Evolutionary conservation across 2,888 invertebrate genomes (phyloP).

Genomic region (Busseola fusca): DNA sequence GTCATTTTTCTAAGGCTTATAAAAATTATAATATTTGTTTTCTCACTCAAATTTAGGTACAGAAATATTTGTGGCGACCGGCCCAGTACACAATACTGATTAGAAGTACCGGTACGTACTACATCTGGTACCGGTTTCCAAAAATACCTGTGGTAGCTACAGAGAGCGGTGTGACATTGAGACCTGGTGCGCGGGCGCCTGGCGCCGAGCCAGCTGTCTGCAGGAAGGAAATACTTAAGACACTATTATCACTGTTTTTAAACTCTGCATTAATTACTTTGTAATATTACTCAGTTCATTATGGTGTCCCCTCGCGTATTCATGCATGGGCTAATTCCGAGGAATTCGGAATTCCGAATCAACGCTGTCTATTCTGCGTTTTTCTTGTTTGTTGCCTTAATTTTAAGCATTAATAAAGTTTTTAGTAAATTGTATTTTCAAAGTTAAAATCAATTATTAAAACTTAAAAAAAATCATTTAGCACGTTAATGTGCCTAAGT

Average conservation of each 20-base stretch:
- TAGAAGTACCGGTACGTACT: no score
- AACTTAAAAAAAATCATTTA: no score
- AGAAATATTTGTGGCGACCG: no score
- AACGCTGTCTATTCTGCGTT: not conserved
- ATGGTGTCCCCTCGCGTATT: not conserved
- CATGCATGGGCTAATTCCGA: not conserved
- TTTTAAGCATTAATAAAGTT: no score
- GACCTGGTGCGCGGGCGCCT: conserved; percentile 1
- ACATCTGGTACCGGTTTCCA: not conserved
- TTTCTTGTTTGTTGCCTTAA: not conserved
- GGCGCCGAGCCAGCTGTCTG: conserved; percentile 17
- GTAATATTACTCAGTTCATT: not conserved
- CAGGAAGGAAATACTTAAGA: conserved; percentile 26
- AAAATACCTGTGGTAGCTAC: not conserved
- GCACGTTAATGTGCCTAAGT: no score
- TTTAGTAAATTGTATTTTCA: no score
- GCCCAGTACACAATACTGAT: no score
- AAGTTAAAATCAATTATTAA: no score
- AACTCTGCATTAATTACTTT: not conserved
- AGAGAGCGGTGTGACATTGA: not conserved
- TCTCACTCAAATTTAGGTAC: no score
- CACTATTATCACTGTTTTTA: conserved; percentile 4
- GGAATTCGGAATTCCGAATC: not conserved
- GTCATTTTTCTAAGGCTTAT: no score
- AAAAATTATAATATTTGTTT: no score